Conservation (phyloP, 2,888 invertebrate species). For the Aspidiotus rigidus region DNA sequence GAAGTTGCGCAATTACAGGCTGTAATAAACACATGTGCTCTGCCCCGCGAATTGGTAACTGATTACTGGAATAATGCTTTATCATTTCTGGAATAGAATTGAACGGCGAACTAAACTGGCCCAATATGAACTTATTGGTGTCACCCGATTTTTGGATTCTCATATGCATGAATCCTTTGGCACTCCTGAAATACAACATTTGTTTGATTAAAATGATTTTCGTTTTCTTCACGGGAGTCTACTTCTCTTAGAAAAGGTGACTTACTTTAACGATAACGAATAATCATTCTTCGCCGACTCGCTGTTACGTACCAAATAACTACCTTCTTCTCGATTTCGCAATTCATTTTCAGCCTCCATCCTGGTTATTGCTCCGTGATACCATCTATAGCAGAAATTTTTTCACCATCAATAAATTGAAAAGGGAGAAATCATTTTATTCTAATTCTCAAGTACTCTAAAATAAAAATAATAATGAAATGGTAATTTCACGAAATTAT, state of each 20-base stretch:
- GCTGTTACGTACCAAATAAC: constrained; percentile 87
- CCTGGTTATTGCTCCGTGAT: constrained; percentile 85
- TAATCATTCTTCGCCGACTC: constrained; percentile 89
- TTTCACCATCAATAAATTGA: too few relatives aligned
- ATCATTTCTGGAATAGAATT: constrained; percentile 90
- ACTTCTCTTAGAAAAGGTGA: background rate
- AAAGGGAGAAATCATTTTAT: too few relatives aligned
- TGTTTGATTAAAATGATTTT: background rate
- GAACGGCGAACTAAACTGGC: constrained; percentile 87
- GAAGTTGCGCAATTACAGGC: constrained; percentile 78
- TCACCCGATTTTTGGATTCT: constrained; percentile 71
- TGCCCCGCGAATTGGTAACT: constrained; percentile 87
- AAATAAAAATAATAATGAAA: too few relatives aligned
- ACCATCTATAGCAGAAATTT: constrained; percentile 59
- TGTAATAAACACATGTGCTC: constrained; percentile 92
- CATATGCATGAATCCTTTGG: constrained; percentile 94
- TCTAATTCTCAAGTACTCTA: too few relatives aligned
- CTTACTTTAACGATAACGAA: constrained; percentile 89
- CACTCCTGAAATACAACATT: constrained; percentile 62
- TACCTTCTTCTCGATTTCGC: constrained; percentile 75
- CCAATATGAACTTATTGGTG: constrained; percentile 74
- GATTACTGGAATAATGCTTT: constrained; percentile 82
- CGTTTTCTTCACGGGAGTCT: background rate
- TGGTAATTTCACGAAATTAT: too few relatives aligned
- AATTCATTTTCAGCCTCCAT: constrained; percentile 84